Percentiles rank a stretch among this genome's conserved stretches.
phyloP scores from a whole-genome alignment of 1,140 invertebrate species.

The Sycophaga agraensis region DNA sequence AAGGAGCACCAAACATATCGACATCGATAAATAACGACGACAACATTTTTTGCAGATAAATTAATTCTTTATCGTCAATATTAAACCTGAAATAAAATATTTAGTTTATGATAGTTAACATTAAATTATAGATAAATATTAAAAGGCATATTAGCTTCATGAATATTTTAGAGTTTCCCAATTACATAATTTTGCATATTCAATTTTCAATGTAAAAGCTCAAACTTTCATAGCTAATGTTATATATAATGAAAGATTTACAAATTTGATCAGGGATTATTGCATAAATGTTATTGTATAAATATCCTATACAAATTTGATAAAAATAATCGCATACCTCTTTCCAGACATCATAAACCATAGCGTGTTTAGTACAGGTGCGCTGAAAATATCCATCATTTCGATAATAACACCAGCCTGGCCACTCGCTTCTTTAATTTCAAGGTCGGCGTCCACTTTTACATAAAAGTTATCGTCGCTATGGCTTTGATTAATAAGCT shows the following conservation, averaged over 20 bases:
- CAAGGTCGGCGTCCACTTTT: slow-evolving; percentile 42
- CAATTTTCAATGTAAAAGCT: too few relatives aligned
- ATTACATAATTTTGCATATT: too few relatives aligned
- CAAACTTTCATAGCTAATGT: too few relatives aligned
- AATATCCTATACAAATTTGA: too few relatives aligned
- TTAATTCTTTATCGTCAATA: slow-evolving; percentile 67
- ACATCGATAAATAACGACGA: slow-evolving; percentile 70
- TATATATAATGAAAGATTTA: too few relatives aligned
- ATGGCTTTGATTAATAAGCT: slow-evolving; percentile 36
- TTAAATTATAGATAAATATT: too few relatives aligned
- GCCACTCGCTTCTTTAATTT: slow-evolving; percentile 39
- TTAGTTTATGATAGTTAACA: neutral
- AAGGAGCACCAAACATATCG: slow-evolving; percentile 76
- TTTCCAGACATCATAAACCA: slow-evolving; percentile 85
- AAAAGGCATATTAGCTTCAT: too few relatives aligned
- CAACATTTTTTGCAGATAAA: slow-evolving; percentile 68
- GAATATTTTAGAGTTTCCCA: neutral
- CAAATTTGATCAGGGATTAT: too few relatives aligned
- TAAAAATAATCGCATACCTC: too few relatives aligned
- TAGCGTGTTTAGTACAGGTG: slow-evolving; percentile 80
- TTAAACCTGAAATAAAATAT: slow-evolving; percentile 58
- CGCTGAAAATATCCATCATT: slow-evolving; percentile 73
- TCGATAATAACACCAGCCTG: slow-evolving; percentile 54
- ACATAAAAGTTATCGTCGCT: slow-evolving; percentile 47
- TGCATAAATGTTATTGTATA: too few relatives aligned